These are phyloP conservation scores for Loris lydekkerianus DNA, from an alignment of 2,797 vertebrate species.

Conservation along the genomic window DNA sequence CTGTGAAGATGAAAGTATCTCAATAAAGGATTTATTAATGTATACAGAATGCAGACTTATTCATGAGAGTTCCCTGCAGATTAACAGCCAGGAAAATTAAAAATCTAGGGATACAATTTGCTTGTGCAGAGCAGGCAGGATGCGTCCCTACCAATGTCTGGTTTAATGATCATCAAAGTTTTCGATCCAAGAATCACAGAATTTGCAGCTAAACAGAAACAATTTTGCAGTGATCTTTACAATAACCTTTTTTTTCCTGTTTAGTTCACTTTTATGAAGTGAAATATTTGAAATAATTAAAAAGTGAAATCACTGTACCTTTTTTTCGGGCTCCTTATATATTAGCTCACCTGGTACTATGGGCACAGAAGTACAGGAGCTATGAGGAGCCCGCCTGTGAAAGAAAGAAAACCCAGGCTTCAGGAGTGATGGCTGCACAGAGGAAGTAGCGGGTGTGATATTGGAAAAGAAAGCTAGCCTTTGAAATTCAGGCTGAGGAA, in stretches of 20 bases:
- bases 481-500: neutral
- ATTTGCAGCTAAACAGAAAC: neutral
- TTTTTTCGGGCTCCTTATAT: neutral
- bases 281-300: neutral
- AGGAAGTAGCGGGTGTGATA: no score
- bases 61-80: neutral
- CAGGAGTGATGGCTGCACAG: neutral
- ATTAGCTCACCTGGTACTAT: neutral
- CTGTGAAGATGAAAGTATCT: neutral
- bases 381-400: neutral
- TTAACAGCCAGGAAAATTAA: neutral
- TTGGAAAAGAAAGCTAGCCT: neutral
- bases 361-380: neutral
- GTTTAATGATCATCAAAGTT: neutral
- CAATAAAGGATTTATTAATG: neutral
- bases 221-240: neutral
- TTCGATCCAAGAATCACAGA: neutral
- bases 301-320: neutral
- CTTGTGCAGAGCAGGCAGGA: neutral
- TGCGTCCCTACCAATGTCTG: neutral
- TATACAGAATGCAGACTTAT: neutral
- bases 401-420: neutral
- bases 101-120: neutral
- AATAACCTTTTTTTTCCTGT: neutral
- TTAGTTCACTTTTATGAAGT: neutral